These are phyloP conservation scores for Tipula vernalis DNA, from an alignment of 2,888 invertebrate species.

Conservation along the genomic window DNA sequence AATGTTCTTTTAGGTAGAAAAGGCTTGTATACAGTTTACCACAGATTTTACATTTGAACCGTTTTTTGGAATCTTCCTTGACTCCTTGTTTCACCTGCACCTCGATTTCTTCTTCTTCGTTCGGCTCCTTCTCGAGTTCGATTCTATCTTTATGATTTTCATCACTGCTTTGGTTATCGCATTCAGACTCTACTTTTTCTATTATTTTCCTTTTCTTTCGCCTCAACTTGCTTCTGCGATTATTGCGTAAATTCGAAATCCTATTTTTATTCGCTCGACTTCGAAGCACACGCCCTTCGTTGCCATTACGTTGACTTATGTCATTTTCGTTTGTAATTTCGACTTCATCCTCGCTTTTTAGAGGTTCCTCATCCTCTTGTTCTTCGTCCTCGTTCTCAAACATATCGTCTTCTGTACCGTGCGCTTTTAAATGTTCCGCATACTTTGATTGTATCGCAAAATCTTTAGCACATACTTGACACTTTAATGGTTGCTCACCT, in stretches of 20 bases:
- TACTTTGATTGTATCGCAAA: neutral
- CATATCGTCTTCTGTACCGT: neutral
- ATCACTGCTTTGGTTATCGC: neutral
- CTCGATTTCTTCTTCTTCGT: neutral
- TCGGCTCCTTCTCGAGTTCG: neutral
- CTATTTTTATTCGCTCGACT: neutral
- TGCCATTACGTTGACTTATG: neutral
- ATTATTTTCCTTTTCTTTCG: neutral
- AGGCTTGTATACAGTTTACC: neutral
- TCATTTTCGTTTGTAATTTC: neutral
- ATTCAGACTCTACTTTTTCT: neutral
- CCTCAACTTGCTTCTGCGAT: neutral
- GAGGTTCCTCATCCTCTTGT: neutral
- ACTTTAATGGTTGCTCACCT: slow-evolving; percentile 1
- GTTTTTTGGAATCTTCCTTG: neutral
- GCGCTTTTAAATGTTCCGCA: neutral
- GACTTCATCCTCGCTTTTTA: neutral
- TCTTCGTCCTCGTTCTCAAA: neutral
- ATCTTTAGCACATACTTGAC: neutral
- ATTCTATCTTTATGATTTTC: neutral
- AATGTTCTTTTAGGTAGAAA: neutral
- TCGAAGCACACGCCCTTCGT: neutral
- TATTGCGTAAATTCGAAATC: neutral
- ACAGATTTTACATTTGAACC: neutral
- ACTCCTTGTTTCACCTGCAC: neutral